phyloP scores from a whole-genome alignment of 2,113 vertebrate genomes.

The Chamaea fasciata region DNA sequence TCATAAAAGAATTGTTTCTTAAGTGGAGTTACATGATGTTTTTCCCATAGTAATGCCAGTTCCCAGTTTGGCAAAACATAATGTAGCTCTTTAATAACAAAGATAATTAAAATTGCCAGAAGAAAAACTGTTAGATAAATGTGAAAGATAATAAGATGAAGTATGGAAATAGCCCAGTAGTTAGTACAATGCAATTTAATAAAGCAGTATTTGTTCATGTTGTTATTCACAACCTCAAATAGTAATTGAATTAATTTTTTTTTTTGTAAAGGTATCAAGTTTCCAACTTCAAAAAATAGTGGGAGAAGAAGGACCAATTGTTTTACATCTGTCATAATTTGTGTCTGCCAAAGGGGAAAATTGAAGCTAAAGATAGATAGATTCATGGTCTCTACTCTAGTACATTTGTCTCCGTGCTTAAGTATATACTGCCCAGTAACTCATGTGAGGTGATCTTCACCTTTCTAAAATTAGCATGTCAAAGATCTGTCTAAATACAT shows the following conservation, averaged over 20 bases:
- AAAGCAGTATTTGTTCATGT: background rate
- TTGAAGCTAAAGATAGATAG: background rate
- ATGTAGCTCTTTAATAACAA: conserved; percentile 9
- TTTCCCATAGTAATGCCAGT: background rate
- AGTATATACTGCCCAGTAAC: background rate
- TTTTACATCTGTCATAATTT: background rate
- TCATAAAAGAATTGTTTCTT: background rate
- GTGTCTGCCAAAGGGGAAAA: background rate
- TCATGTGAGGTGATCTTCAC: background rate
- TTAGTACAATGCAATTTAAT: background rate
- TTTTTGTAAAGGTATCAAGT: background rate
- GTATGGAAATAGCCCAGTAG: background rate
- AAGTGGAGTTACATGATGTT: background rate
- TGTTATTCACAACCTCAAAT: background rate
- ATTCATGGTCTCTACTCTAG: background rate
- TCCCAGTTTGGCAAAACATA: background rate
- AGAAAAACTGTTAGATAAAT: conserved; percentile 1
- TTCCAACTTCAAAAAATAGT: background rate
- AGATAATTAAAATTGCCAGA: background rate
- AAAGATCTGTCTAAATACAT: background rate
- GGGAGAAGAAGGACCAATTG: background rate
- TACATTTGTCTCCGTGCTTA: background rate
- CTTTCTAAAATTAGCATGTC: background rate
- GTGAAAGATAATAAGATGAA: background rate
- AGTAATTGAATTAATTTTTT: background rate